A percentile compares a stretch with the other conserved stretches of the same genome.
Evolutionary conservation across 2,797 vertebrate species (phyloP).

Genomic region (Neomorphus geoffroyi): DNA sequence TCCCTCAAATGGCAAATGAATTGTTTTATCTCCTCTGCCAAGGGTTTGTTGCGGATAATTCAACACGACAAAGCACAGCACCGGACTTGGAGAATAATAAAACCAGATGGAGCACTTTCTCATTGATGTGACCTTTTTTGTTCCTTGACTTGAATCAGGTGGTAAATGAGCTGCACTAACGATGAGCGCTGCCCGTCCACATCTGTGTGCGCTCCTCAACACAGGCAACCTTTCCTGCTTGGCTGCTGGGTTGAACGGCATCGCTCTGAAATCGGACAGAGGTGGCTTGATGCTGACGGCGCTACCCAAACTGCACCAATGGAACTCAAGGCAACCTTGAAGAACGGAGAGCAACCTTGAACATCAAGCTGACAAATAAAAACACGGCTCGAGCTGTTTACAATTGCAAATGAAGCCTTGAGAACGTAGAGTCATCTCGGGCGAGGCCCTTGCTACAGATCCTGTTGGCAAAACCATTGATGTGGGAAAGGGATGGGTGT

Average conservation of each 20-base stretch:
- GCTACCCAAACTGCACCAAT: not conserved
- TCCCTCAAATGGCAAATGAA: not conserved
- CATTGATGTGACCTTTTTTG: conserved; percentile 15
- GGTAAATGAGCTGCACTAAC: conserved; percentile 2
- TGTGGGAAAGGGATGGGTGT: not conserved
- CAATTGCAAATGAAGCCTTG: not conserved
- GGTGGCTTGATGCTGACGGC: not conserved
- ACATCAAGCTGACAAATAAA: not conserved
- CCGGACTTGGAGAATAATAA: conserved; percentile 53
- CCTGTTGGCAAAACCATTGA: not conserved
- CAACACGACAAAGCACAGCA: not conserved
- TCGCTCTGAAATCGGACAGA: not conserved
- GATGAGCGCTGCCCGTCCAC: not conserved
- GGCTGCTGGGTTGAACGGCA: not conserved
- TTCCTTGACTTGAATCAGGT: conserved; percentile 14
- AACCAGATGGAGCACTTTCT: conserved; percentile 49
- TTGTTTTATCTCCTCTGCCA: not conserved
- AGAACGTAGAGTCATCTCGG: not conserved
- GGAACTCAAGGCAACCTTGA: conserved; percentile 4
- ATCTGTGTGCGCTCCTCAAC: not conserved
- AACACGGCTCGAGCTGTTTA: rapidly evolving
- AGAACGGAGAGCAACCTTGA: not conserved
- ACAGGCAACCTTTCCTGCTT: conserved; percentile 1
- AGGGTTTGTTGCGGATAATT: not conserved
- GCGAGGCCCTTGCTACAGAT: not conserved